Evolutionary conservation across 2,797 vertebrate genomes (phyloP).

Genomic region (Thamnophis elegans): DNA sequence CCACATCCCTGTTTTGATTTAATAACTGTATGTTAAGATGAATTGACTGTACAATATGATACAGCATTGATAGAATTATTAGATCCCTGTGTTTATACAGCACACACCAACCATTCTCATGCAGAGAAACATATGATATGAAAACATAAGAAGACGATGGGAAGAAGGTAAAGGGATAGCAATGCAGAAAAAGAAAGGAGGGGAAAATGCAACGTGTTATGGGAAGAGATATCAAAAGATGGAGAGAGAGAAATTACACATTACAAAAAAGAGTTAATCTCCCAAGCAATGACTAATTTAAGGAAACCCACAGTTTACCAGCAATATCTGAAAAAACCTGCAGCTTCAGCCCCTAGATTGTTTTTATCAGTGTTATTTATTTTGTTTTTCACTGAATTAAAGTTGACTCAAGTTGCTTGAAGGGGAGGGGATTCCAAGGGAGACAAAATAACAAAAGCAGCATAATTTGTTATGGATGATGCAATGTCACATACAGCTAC

Average conservation of each 20-base stretch:
- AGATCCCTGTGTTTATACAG: neutral
- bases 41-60: neutral
- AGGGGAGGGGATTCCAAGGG: neutral
- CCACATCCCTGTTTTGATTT: neutral
- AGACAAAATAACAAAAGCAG: neutral
- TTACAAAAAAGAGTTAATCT: neutral
- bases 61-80: neutral
- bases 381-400: neutral
- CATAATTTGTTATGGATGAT: neutral
- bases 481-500: neutral
- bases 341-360: neutral
- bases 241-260: neutral
- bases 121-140: neutral
- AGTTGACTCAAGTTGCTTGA: neutral
- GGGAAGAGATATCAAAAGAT: neutral
- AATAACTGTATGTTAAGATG: neutral
- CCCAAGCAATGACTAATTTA: neutral
- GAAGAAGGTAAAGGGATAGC: neutral
- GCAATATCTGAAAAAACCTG: neutral
- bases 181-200: neutral
- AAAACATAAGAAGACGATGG: neutral
- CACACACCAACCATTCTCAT: neutral
- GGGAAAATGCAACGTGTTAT: neutral
- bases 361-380: neutral
- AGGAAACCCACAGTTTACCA: neutral